Base-by-base conservation (phyloP, 2,888 invertebrate genomes). In the Nysson spinosus region DNA sequence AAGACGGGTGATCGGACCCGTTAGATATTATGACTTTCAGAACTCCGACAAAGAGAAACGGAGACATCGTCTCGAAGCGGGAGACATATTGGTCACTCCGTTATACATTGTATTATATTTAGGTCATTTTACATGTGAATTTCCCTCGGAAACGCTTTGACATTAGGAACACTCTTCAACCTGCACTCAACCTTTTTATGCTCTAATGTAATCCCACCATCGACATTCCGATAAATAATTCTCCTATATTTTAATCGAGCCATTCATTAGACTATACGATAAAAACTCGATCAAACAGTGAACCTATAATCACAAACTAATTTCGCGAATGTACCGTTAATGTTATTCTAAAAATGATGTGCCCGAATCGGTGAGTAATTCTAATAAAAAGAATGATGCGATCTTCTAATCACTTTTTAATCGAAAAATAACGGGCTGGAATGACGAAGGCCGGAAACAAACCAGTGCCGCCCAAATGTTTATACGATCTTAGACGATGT, bases 41-140 rank as follows among this genome's bases (percentile, higher is more conserved):
- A 22, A 28, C 39, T 40, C 19, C 26, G 49, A 54, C 44, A 34
- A 28, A 32, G 47, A 24, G 19, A 52, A 40, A 49, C 30, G 44
- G 42, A 61, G 58, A 50, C 50, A 55, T 50, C 51, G 55, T n/a
- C n/a, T n/a, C n/a, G 46, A 54, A 61, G 56, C 35, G 56, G 56
- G 63, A 64, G 61, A 66, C 35, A 47, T 37, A 61, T 61, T 55
- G 62, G 54, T 44, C 68, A 63, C 46, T 67, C 79, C 79, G 79
- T 80, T 80, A 80, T 69, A n/a, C n/a, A n/a, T n/a, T n/a, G n/a
- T n/a, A 70, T 80, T 64, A 69, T 72, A 80, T 80, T 72, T 70
- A 64, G 79, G 79, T 69, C 80, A 70, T 63, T 70, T 35, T 68
- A 52, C 51, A n/a, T n/a, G n/a, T n/a, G 54, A 65, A 63, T 68